Base-by-base conservation (phyloP, 2,888 invertebrate species). In the Perizoma flavofasciatum region DNA sequence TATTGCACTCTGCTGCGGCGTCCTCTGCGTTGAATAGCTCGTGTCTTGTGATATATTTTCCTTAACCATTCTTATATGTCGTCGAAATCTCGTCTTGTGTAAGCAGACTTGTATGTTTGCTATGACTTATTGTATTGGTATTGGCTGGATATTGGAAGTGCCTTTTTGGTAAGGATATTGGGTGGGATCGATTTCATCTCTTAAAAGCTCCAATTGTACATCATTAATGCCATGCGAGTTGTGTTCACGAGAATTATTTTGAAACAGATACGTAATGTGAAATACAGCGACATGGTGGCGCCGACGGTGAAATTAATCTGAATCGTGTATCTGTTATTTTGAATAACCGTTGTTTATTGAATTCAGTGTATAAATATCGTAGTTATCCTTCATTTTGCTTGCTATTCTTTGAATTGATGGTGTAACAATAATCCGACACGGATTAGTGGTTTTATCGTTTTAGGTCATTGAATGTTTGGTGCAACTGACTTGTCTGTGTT, bases 241-340 rank as follows among this genome's bases (percentile, higher is more conserved):
- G 66, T 66, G 68, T 76, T 77, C 81, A 80, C 74, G 79, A 79
- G 78, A 77, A 80, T 82, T 81, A 82, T 84, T 79, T 81, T 83
- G 85, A 83, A 82, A 86, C 83, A 82, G 78, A 82, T 83, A 80
- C 81, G 80, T 82, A 80, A 77, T 79, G 82, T 82, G 80, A 82
- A 84, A 83, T 78, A 75, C 73, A 75, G 79, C 85, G 86, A 74
- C 84, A 69, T 65, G 56, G 65, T 72, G 86, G 86, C 88, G 88
- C 86, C 88, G 69, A 58, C 74, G 72, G 75, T 75, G 75, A 79
- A 78, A 80, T 81, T 77, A 80, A 79, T 82, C 79, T 78, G 80
- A 81, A 76, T 82, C 79, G 79, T 81, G 80, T 80, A 81, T 79
- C 79, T 75, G 74, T 73, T 74, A 77, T 75, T 78, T 79, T 72